Conservation (phyloP, 2,797 vertebrate species). For the Microchirus variegatus region DNA sequence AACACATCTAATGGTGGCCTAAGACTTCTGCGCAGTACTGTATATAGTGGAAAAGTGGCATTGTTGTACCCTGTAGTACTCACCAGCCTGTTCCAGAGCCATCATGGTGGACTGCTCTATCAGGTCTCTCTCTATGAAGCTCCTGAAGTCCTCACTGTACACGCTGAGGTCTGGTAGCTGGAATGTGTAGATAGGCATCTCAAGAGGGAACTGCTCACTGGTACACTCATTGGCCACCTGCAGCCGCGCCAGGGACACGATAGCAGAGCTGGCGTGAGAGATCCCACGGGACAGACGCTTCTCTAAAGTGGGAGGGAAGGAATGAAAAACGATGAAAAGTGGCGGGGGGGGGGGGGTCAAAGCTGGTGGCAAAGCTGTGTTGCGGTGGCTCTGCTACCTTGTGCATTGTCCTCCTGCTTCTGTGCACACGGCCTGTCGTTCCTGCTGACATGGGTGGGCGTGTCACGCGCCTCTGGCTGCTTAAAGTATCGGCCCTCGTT, state of each 20-base stretch:
- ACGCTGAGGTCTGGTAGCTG: constrained; percentile 97
- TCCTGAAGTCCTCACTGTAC: constrained; percentile 98
- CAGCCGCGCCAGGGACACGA: constrained; percentile 94
- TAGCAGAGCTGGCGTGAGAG: constrained; percentile 98
- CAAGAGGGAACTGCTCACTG: constrained; percentile 94
- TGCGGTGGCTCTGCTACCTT: constrained; percentile 81
- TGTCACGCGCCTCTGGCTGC: constrained; percentile 85
- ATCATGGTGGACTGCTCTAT: constrained; percentile 99
- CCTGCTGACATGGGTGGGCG: constrained; percentile 87
- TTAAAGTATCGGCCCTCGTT: constrained; percentile 92
- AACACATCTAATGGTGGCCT: too few relatives aligned
- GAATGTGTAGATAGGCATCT: constrained; percentile 99
- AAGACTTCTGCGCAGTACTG: too few relatives aligned
- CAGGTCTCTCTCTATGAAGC: constrained; percentile 95
- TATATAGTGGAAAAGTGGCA: too few relatives aligned
- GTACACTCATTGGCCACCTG: constrained; percentile 94
- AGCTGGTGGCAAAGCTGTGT: background rate
- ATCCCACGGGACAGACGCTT: constrained; percentile 97
- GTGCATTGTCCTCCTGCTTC: constrained; percentile 92
- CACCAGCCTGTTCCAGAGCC: constrained; percentile 96
- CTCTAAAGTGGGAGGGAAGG: constrained; percentile 75
- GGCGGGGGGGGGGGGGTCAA: background rate
- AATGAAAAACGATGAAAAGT: background rate
- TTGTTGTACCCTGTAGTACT: constrained; percentile 26
- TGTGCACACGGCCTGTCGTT: constrained; percentile 87